Conservation (phyloP, 2,797 vertebrate species). For the Sebastes vulpes region DNA sequence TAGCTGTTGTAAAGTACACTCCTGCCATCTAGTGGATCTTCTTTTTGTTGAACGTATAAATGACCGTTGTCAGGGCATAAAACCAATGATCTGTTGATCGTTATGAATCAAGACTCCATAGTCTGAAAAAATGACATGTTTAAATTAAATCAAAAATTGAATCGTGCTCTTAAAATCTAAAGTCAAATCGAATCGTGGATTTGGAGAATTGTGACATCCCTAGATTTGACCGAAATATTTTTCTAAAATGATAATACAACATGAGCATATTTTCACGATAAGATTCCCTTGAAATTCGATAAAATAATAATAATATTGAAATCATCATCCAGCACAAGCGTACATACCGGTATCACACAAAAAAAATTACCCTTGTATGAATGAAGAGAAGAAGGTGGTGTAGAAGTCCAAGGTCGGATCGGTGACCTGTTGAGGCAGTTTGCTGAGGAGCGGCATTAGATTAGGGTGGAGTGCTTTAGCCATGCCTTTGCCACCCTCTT, state of each 20-base stretch:
- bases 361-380: conserved; percentile 89
- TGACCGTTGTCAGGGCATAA: too few relatives aligned
- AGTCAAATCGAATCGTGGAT: too few relatives aligned
- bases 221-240: background rate
- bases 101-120: too few relatives aligned
- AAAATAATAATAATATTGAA: background rate
- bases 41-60: too few relatives aligned
- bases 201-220: too few relatives aligned
- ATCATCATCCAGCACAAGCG: background rate
- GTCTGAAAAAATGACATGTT: too few relatives aligned
- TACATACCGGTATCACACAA: background rate
- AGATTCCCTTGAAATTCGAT: background rate
- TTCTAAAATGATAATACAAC: background rate
- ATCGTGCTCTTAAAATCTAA: too few relatives aligned
- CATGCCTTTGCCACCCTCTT: conserved; percentile 92
- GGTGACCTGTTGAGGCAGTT: conserved; percentile 88
- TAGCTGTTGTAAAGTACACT: too few relatives aligned
- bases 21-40: too few relatives aligned
- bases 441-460: conserved; percentile 95
- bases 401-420: conserved; percentile 91
- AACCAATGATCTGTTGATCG: too few relatives aligned
- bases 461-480: conserved; percentile 93
- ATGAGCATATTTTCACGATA: background rate
- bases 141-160: too few relatives aligned
- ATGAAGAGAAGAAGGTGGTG: conserved; percentile 88